Base-by-base conservation (phyloP, 2,113 vertebrate species). In the Electrona antarctica region DNA sequence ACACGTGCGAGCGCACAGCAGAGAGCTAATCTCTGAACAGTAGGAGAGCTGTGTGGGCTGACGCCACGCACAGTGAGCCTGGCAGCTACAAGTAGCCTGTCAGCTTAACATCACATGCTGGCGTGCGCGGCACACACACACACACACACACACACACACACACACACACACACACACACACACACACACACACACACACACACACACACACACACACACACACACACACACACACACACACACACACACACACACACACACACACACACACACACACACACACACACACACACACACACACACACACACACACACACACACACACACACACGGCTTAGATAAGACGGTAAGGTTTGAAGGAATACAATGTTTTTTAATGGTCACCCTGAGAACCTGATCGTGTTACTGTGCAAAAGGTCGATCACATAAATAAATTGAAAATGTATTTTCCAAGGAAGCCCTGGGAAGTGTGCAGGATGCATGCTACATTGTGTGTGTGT, bases 61-160 rank as follows among this genome's bases (percentile, higher is more conserved):
- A 70, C 8, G 12, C 21, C 21, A 21, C 46, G 7, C 9, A 49
- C 41, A 13, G 46, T 45, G 10, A 69, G 47, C 28, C 21, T 60
- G 68, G 7, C 58, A 61, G 68, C 48, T 51, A 28, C 48, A 21
- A 70, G 68, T 45, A 70, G 47, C 49, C 68, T 60, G 68, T 70
- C 68, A 33, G 58, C 47, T 51, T 61, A 60, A 9, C 49, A 33
- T 51, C 57, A 47, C 13, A 60, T 29, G 50, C 67, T 52, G 48
- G 21, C 63, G 28, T 15, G 11, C 15, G 11, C 57, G 21, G 4
- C 57, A 29, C 4, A 7, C 21, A 12, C 21, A 12, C 58, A 60
- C 10, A 41, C 29, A 41, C 29, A 41, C 58, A 60, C 58, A 60
- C 58, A 41, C 58, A 60, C 3, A 11, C 58, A 33, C 58, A 33